Conservation (phyloP, 30 jellyfish, hydroid and myxozoan species). For the Haliclystus octoradiatus region DNA sequence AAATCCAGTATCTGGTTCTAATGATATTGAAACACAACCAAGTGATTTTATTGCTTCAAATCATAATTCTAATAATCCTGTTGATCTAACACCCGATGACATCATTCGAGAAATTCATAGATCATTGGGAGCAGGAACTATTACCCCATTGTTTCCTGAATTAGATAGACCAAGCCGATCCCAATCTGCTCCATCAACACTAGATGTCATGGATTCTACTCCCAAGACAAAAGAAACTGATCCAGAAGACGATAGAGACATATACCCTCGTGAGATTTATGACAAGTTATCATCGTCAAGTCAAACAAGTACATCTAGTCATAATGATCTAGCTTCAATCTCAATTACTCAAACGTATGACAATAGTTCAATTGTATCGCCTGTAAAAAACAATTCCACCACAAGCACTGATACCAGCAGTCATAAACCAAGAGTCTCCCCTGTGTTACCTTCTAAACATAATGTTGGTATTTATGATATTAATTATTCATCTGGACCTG, state of each 20-base stretch:
- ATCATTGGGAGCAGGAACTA: conserved; percentile 61
- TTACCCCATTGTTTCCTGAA: conserved; percentile 28
- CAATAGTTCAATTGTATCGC: background rate
- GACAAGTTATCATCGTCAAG: no score
- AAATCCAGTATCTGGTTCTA: background rate
- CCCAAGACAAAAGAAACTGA: background rate
- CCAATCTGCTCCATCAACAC: background rate
- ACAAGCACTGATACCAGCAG: background rate
- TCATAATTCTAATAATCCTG: background rate
- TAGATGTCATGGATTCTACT: background rate
- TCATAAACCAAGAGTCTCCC: background rate
- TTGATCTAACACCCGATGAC: conserved; percentile 5
- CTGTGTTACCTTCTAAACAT: background rate
- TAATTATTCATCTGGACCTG: conserved; percentile 81
- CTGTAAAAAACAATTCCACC: conserved; percentile 7
- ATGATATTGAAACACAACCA: background rate
- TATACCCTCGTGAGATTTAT: no score
- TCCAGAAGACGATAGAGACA: no score
- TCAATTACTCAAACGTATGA: background rate
- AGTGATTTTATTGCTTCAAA: background rate
- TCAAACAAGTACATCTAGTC: background rate
- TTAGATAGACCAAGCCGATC: background rate
- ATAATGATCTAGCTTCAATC: background rate
- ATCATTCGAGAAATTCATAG: conserved; percentile 35
- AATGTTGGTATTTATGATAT: conserved; percentile 64